Evolutionary conservation across 1,140 invertebrate genomes (phyloP).

Genomic region (Whitmania pigra): DNA sequence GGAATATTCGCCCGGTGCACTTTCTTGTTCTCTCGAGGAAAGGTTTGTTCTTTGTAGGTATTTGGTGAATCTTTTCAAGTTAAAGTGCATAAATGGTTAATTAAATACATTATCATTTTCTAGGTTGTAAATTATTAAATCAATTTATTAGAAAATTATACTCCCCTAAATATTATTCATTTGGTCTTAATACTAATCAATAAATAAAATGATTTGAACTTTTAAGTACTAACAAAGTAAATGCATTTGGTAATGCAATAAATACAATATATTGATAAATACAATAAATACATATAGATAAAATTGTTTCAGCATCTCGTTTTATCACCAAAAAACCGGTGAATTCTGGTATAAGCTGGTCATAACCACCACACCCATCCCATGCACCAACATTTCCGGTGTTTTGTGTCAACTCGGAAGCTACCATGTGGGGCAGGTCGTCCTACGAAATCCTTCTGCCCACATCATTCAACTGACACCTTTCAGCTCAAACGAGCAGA

Average conservation of each 20-base stretch:
- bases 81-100: not conserved
- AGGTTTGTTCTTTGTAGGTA: no score
- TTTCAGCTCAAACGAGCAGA: not conserved
- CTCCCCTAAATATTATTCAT: no score
- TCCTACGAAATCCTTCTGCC: not conserved
- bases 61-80: not conserved
- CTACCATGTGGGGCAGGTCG: no score
- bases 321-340: not conserved
- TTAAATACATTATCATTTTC: not conserved
- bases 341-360: slow-evolving; percentile 6
- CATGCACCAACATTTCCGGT: not conserved
- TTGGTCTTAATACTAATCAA: no score
- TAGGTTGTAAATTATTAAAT: no score
- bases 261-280: not conserved
- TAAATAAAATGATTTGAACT: no score
- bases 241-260: not conserved
- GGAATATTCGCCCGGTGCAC: not conserved
- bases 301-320: slow-evolving; percentile 1
- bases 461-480: not conserved
- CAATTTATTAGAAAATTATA: no score
- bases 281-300: not conserved
- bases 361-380: not conserved
- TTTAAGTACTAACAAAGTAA: not conserved
- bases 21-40: not conserved
- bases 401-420: not conserved